Conservation (phyloP, 2,113 vertebrate genomes). For the Mirza zaza region DNA sequence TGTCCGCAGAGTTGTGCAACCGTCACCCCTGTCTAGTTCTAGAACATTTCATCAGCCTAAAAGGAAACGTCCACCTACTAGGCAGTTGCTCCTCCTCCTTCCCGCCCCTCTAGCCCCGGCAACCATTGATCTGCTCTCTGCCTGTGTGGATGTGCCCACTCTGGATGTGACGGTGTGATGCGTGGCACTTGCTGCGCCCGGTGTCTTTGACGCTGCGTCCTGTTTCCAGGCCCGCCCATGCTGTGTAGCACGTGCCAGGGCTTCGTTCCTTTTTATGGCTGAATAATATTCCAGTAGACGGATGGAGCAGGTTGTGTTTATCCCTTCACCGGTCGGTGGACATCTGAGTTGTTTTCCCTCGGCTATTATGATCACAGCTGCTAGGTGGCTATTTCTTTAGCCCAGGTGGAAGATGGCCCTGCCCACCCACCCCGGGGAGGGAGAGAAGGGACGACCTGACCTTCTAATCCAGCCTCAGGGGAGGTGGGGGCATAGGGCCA, state of each 20-base stretch:
- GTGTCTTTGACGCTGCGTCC: fast-evolving
- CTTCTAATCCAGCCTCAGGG: background rate
- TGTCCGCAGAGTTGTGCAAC: background rate
- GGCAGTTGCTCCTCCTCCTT: background rate
- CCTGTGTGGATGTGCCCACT: background rate
- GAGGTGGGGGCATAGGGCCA: background rate
- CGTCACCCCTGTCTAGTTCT: background rate
- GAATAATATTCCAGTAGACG: background rate
- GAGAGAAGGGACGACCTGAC: background rate
- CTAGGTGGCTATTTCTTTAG: background rate
- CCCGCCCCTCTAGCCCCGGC: background rate
- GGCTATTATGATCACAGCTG: background rate
- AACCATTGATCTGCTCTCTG: background rate
- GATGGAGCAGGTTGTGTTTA: fast-evolving
- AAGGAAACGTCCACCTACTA: background rate
- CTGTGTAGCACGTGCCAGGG: fast-evolving
- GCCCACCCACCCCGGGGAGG: background rate
- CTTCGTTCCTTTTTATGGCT: background rate
- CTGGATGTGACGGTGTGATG: fast-evolving
- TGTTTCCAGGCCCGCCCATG: background rate
- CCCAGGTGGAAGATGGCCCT: no score
- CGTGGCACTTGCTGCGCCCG: background rate
- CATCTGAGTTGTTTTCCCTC: background rate
- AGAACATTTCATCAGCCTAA: background rate
- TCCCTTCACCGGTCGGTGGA: background rate